Evolutionary conservation across 2,888 invertebrate genomes (phyloP).

Genomic region (Tenthredo amoena): DNA sequence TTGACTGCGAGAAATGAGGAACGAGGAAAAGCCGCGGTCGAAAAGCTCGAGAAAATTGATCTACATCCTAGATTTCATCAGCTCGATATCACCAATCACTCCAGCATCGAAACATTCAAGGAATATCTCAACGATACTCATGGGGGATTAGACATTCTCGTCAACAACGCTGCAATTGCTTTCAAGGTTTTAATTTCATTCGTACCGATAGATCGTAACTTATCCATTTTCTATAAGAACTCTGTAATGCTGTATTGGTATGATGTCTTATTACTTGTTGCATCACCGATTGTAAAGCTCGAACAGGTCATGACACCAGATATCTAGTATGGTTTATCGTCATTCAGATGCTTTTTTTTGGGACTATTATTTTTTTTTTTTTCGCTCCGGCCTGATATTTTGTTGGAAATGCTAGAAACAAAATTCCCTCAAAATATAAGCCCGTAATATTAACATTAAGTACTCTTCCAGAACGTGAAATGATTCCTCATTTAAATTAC

Average conservation of each 20-base stretch:
- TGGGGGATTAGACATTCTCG: slow-evolving; percentile 85
- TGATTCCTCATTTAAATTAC: no score
- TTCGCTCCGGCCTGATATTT: no score
- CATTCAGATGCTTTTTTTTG: no score
- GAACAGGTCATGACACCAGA: neutral
- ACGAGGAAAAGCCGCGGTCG: slow-evolving; percentile 82
- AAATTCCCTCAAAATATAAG: no score
- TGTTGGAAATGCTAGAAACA: no score
- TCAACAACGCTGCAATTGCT: slow-evolving; percentile 89
- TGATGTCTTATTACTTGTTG: neutral
- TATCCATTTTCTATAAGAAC: neutral
- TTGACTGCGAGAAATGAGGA: slow-evolving; percentile 83
- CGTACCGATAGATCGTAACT: neutral
- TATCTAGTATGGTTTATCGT: neutral
- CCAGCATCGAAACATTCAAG: slow-evolving; percentile 82
- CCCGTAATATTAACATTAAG: no score
- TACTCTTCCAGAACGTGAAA: no score
- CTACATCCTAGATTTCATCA: slow-evolving; percentile 83
- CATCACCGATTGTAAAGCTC: neutral
- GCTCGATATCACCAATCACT: slow-evolving; percentile 83
- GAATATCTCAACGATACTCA: slow-evolving; percentile 82
- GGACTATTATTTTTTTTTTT: no score
- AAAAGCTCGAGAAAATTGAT: slow-evolving; percentile 80
- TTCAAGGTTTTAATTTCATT: slow-evolving; percentile 78
- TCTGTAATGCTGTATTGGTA: neutral